Evolutionary conservation across 1,140 invertebrate genomes (phyloP), one percentile per base, ranked within the genome.

Genomic region (Triops cancriformis): DNA sequence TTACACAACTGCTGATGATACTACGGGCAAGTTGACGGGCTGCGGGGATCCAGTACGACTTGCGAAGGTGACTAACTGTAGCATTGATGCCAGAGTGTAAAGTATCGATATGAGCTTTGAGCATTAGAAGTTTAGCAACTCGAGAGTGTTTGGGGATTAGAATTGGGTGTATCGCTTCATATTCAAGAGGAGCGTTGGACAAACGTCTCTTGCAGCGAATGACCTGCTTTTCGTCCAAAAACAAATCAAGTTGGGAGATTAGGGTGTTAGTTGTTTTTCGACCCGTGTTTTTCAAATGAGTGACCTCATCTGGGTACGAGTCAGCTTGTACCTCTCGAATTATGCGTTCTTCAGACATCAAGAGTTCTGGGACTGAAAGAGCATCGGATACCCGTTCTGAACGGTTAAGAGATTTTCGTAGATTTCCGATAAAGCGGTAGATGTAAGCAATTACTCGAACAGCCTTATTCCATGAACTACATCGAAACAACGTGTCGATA

Each of bases 81-180:
- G 23, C 12, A 45, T 77, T 73, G 4, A 77, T 72, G 18, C 76
- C 76, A 18, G 51, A n/a, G n/a, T 77, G 76, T n/a, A 77, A 18
- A 5, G 64, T 51, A 1, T 2, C 28, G 1, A 7, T 26, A 31
- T 73, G 76, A 77, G n/a, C 12, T 1, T 26, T 23, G 23, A 14
- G 45, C 23, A 73, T 26, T 7, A 77, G 72, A 11, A 77, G 26
- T 14, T 18, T 73, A 26, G 72, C 23, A 10, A 77, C 11, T 37
- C 9, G 2, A 26, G 45, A 64, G n/a, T n/a, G 72, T 14, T 74
- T 64, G 11, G 45, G 28, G 26, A 77, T 45, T 10, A 77, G 41
- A 26, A 73, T 14, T 6, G 26, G 76, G 26, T 77, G 76, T 12
- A 23, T 51, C 23, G 72, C 26, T 12, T 1, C 26, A 9, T 31